Base-by-base conservation (phyloP, 2,113 vertebrate species). In the Miniopterus natalensis region DNA sequence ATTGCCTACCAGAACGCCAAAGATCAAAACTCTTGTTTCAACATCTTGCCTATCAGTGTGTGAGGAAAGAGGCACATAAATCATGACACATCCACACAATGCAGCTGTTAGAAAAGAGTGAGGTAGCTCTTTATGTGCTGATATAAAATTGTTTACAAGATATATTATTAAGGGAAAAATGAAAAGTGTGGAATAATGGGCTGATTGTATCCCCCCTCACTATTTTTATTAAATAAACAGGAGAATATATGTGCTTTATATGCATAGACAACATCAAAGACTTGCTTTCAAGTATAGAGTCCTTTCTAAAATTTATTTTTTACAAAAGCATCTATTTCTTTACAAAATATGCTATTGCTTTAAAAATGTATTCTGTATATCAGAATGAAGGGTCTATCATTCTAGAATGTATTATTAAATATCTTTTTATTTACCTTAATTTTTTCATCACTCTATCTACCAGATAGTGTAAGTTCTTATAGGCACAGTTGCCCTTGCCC, bases 101-200 rank as follows among this genome's bases (percentile, higher is more conserved):
- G 71, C 21, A 73, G 75, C 79, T 87, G 51, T 87, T 93, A 65
- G 49, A 86, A 96, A 94, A 90, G 79, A 85, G 75, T 53, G 74
- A 94, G 51, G 51, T 21, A 86, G 36, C 27, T 94, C 61, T 89
- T 95, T 71, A 91, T 88, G 68, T 75, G 70, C 81, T 73, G 90
- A 92, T 71, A 65, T 13, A 61, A 95, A 95, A 85, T 86, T 94
- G 63, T 86, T 89, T 89, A 79, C 57, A 95, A 83, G 87, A 95
- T 73, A 55, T 73, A 92, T 79, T 89, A 88, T 36, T 80, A 85
- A 89, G 51, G 45, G 42, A 93, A 90, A 85, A 53, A 78, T 42
- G 70, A 49, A 65, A 87, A 90, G 80, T 29, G 12, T 27, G 45
- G 47, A 91, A 85, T 75, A 95, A 96, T 65, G 61, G 71, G 47